Evolutionary conservation across 2,888 invertebrate genomes (phyloP), one percentile per base, ranked within the genome.

Genomic region (Aspidiotus rigidus): DNA sequence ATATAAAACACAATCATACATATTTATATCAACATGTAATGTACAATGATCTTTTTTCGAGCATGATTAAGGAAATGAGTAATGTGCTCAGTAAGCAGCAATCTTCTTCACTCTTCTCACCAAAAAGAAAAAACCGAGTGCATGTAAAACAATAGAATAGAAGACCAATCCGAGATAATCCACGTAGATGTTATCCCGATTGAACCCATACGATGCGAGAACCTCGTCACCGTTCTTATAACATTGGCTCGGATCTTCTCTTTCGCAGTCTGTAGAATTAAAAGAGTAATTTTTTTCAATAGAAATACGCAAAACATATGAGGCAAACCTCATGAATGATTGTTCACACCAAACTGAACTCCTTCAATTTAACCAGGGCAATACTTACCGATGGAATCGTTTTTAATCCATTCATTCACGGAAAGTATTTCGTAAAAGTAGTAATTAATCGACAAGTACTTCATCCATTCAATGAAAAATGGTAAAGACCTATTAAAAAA

Each of bases 401-500:
- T 15, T 55, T 53, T 79, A 72, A 81, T 80, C 89, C 89, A 89
- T 75, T 86, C 87, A 1, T 85, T 79, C 54, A 87, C 84, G 17
- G 87, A 86, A 60, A 89, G 80, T 1, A 85, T 86, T 75, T 89
- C 88, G 61, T 85, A 83, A 3, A 86, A 83, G 74, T 86, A 88
- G 77, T 86, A 89, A 77, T 89, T 88, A 8, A 85, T 82, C 0
- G 89, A 89, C 28, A 28, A 5, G 28, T 28, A 28, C 28, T 28
- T 28, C 28, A 28, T 28, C 28, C 28, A 28, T 5, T 5, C 28
- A 28, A 28, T 5, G 5, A 3, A 28, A 28, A 28, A 28, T 28
- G 28, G 28, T 28, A 28, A 28, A 28, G 28, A 28, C 2, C 28
- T 28, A 5, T 28, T 3, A 5, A 28, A 28, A 28, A 28, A 28